A percentile compares a stretch with the other conserved stretches of the same genome.
Evolutionary conservation across 2,797 vertebrate species (phyloP).

Genomic region (Sebastes wilsoni): DNA sequence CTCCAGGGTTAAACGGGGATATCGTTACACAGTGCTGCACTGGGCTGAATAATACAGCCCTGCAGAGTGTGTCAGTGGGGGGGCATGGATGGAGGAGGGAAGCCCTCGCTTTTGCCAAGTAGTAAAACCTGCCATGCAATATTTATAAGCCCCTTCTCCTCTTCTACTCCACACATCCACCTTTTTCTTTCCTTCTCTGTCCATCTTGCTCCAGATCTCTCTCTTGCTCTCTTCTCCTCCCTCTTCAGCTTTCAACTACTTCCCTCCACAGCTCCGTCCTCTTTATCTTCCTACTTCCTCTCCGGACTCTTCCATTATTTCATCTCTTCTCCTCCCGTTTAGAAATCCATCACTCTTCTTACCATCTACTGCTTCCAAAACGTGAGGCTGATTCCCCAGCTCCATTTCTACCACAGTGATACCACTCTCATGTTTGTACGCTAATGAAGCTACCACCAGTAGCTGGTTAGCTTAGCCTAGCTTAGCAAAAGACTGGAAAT

Average conservation of each 20-base stretch:
- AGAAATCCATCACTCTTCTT: background rate
- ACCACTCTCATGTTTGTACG: background rate
- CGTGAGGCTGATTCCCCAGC: background rate
- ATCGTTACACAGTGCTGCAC: slow-evolving; percentile 34
- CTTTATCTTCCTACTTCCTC: slow-evolving; percentile 1
- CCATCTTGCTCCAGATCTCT: background rate
- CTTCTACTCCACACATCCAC: background rate
- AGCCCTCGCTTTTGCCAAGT: slow-evolving; percentile 62
- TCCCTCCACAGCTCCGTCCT: slow-evolving; percentile 3
- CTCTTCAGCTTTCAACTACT: background rate
- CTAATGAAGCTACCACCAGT: background rate
- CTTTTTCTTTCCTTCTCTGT: background rate
- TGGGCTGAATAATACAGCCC: background rate
- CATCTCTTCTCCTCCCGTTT: background rate
- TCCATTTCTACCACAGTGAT: background rate
- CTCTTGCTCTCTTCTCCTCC: background rate
- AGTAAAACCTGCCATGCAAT: slow-evolving; percentile 68
- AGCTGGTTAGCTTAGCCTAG: background rate
- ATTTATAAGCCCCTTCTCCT: slow-evolving; percentile 53
- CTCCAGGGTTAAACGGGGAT: slow-evolving; percentile 55
- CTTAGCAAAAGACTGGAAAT: background rate
- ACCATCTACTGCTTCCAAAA: background rate
- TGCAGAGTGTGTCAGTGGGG: slow-evolving; percentile 43
- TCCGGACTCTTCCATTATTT: background rate
- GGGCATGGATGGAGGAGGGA: slow-evolving; percentile 45